These are phyloP conservation scores for Sesamia inferens DNA, from an alignment of 2,888 invertebrate genomes.

Conservation along the genomic window DNA sequence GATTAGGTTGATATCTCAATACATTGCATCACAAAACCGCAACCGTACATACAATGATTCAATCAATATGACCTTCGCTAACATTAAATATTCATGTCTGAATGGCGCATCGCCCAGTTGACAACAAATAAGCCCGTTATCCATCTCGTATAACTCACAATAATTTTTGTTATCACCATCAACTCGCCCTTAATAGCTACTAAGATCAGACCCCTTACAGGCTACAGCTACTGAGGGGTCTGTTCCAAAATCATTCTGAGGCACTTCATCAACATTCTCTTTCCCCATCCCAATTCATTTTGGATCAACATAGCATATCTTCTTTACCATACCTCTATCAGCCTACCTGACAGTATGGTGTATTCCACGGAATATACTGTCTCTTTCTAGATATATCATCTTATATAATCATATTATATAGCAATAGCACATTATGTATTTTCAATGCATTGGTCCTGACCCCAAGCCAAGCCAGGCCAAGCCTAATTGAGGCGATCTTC, in stretches of 20 bases:
- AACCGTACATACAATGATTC: not conserved
- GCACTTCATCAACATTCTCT: not conserved
- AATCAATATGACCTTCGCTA: constrained; percentile 21
- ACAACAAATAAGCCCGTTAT: not conserved
- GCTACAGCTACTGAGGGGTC: not conserved
- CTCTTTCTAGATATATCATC: not conserved
- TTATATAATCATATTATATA: no score
- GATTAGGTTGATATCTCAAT: not conserved
- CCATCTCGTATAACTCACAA: not conserved
- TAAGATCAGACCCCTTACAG: no score
- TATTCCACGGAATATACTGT: not conserved
- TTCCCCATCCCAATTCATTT: not conserved
- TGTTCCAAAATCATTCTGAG: not conserved
- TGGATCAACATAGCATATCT: accelerated
- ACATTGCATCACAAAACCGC: constrained; percentile 10
- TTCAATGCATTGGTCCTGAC: no score
- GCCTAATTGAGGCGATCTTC: no score
- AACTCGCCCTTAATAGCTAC: not conserved
- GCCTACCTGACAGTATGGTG: no score
- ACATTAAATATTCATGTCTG: not conserved
- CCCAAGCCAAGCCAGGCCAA: no score
- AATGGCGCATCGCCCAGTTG: not conserved
- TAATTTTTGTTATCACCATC: not conserved
- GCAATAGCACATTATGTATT: no score
- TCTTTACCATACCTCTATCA: not conserved